A percentile compares a stretch with the other conserved stretches of the same genome.
Evolutionary conservation across 2,113 vertebrate species (phyloP).

Genomic region (Elephas maximus): DNA sequence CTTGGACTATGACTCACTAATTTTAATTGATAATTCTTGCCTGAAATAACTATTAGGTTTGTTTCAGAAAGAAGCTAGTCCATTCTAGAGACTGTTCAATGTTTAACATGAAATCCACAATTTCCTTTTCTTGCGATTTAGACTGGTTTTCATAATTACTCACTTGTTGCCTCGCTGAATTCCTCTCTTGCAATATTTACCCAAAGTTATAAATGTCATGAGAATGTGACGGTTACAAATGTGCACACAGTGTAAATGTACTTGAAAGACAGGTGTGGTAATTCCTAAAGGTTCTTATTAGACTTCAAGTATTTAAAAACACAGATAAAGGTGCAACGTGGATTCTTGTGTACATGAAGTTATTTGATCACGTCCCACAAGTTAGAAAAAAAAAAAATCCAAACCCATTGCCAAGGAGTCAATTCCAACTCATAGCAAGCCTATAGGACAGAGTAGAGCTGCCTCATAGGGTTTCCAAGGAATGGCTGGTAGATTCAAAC

Average conservation of each 20-base stretch:
- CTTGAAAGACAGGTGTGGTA: constrained; percentile 40
- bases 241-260: not conserved
- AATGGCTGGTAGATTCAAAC: no score
- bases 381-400: not conserved
- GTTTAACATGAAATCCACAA: constrained; percentile 44
- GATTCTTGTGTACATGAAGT: constrained; percentile 43
- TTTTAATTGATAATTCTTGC: constrained; percentile 36
- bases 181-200: constrained; percentile 64
- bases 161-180: constrained; percentile 24
- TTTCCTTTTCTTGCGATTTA: constrained; percentile 39
- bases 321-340: constrained; percentile 28
- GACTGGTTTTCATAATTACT: constrained; percentile 46
- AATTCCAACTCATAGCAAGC: no score
- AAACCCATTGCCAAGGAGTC: no score
- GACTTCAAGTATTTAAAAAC: constrained; percentile 61
- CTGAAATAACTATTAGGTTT: not conserved
- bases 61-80: not conserved
- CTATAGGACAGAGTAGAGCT: no score
- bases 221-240: constrained; percentile 64
- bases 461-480: no score
- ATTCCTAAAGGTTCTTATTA: constrained; percentile 57
- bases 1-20: not conserved
- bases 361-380: constrained; percentile 37
- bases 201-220: constrained; percentile 39
- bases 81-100: constrained; percentile 51